A percentile compares a stretch with the other conserved stretches of the same genome.
Conservation (phyloP, 2,888 invertebrate genomes). For the Drosophila mettleri region DNA sequence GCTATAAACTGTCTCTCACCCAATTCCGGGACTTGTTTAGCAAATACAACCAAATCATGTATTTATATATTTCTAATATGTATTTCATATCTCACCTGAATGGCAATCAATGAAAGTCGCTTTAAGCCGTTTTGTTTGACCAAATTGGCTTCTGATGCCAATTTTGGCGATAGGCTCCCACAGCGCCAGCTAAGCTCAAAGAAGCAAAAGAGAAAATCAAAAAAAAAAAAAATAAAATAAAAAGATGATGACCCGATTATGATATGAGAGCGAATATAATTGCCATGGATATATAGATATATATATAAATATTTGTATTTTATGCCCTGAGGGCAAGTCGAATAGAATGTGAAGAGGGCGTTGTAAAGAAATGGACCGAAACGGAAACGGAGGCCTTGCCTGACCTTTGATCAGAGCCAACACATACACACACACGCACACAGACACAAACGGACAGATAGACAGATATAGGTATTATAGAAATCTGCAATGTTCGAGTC, state of each 20-base stretch:
- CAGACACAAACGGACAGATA: not conserved
- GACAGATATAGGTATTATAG: conserved; percentile 26
- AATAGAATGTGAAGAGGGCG: conserved; percentile 13
- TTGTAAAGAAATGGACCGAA: conserved; percentile 6
- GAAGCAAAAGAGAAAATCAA: conserved; percentile 45
- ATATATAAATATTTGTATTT: conserved; percentile 15
- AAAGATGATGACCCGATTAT: conserved; percentile 60
- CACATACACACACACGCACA: conserved; percentile 14
- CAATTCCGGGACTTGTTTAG: conserved; percentile 3
- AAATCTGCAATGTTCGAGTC: conserved; percentile 37
- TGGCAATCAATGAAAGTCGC: conserved; percentile 42
- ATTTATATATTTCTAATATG: conserved; percentile 2
- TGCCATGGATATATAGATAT: conserved; percentile 20
- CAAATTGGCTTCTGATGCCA: conserved; percentile 46
- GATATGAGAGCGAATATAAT: conserved; percentile 57
- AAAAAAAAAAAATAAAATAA: conserved; percentile 13
- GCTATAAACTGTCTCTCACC: not conserved
- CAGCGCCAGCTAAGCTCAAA: conserved; percentile 9
- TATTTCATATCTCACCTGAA: conserved; percentile 11
- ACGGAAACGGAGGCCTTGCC: conserved; percentile 34
- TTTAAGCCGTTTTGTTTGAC: conserved; percentile 47
- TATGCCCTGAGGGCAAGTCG: conserved; percentile 21
- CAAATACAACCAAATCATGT: not conserved
- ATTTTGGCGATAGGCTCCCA: conserved; percentile 34
- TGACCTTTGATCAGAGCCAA: conserved; percentile 52